phyloP scores from a whole-genome alignment of 2,888 invertebrate species.

The Drosophila cognata region DNA sequence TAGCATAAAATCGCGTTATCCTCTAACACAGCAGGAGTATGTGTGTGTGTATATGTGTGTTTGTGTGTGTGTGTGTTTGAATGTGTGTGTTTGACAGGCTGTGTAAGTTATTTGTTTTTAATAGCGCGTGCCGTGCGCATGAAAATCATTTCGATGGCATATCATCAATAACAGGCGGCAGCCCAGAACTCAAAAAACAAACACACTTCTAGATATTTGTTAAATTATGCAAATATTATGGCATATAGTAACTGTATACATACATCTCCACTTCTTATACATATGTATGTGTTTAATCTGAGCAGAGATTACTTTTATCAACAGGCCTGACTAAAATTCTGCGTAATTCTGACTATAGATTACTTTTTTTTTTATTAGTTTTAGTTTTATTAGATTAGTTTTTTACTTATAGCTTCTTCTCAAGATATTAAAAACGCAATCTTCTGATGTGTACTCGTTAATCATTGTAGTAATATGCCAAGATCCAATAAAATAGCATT shows the following conservation, averaged over 20 bases:
- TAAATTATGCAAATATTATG: conserved; percentile 11
- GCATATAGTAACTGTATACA: neutral
- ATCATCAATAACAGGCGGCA: conserved; percentile 55
- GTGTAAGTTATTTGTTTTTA: conserved; percentile 68
- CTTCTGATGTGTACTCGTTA: neutral
- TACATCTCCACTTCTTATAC: neutral
- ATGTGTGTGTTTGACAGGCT: conserved; percentile 55
- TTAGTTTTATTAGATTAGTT: neutral
- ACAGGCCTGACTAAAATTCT: neutral
- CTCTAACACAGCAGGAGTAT: conserved; percentile 1
- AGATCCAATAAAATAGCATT: neutral
- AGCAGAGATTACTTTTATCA: conserved; percentile 11
- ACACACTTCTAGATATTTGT: conserved; percentile 15
- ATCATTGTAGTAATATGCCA: neutral
- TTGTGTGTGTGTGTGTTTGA: conserved; percentile 3
- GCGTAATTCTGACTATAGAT: neutral
- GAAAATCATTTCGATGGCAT: conserved; percentile 45
- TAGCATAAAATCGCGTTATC: conserved; percentile 66
- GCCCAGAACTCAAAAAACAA: conserved; percentile 10
- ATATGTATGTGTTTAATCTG: neutral
- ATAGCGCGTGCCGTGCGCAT: conserved; percentile 63
- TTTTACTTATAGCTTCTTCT: neutral
- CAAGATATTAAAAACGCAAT: neutral
- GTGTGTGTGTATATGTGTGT: conserved; percentile 3
- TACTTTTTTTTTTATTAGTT: neutral